These are phyloP conservation scores for Eulemur rubriventer DNA, from an alignment of 2,797 vertebrate species.

Conservation along the genomic window DNA sequence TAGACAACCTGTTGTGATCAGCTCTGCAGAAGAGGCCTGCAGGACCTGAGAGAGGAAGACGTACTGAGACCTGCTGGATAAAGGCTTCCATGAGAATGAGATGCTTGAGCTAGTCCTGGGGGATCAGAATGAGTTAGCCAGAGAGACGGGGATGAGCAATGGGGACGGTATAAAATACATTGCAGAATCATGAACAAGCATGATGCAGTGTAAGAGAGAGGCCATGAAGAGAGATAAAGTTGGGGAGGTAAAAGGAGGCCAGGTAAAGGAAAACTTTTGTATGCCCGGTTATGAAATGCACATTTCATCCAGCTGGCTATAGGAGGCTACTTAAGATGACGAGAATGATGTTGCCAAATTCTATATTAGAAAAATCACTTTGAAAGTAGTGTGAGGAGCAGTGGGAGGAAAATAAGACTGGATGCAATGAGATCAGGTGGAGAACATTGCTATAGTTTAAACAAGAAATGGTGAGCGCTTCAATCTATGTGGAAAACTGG, in stretches of 20 bases:
- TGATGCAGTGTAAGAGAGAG: not conserved
- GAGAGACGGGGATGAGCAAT: not conserved
- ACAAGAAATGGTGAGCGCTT: not conserved
- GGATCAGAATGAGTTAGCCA: not conserved
- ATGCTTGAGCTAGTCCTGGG: not conserved
- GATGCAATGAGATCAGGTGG: not conserved
- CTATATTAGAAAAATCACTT: not conserved
- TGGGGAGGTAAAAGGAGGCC: not conserved
- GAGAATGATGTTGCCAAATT: not conserved
- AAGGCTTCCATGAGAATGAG: not conserved
- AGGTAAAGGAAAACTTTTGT: not conserved
- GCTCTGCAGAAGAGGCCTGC: not conserved
- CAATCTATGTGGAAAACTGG: not conserved
- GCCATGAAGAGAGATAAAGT: not conserved
- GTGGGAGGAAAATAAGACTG: not conserved
- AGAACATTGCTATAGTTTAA: not conserved
- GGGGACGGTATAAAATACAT: not conserved
- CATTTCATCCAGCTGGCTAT: not conserved
- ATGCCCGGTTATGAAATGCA: not conserved
- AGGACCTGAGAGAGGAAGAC: not conserved
- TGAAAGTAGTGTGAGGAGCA: not conserved
- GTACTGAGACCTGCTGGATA: accelerated
- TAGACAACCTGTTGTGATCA: not conserved
- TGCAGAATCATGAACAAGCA: not conserved
- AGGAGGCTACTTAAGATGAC: not conserved